Conservation (phyloP, 2,797 vertebrate species). For the Phylloscopus collybita region DNA sequence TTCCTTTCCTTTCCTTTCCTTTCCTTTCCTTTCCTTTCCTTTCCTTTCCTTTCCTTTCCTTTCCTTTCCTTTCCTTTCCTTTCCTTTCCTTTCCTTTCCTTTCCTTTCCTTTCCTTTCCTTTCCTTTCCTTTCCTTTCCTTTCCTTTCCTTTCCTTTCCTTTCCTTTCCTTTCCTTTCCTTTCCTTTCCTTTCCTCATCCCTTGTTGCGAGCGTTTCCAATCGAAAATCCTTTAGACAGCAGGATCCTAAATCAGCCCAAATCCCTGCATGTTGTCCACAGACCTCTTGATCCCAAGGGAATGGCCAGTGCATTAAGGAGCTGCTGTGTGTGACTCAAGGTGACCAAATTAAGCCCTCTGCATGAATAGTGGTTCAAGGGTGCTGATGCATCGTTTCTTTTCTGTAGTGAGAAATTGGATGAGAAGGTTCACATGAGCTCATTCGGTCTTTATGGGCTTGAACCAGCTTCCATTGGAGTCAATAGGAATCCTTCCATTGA, state of each 20-base stretch:
- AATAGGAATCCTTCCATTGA: slow-evolving; percentile 58
- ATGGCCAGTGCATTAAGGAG: not conserved
- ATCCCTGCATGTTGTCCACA: not conserved
- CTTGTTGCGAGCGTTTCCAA: not conserved
- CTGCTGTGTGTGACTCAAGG: slow-evolving; percentile 23
- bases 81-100: no score
- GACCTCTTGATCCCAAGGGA: not conserved
- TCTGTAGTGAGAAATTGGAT: slow-evolving; percentile 38
- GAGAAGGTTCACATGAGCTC: slow-evolving; percentile 62
- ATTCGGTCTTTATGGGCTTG: slow-evolving; percentile 55
- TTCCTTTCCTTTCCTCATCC: no score
- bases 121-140: no score
- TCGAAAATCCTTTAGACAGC: not conserved
- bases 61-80: no score
- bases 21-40: no score
- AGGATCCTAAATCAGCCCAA: not conserved
- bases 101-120: no score
- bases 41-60: rapidly evolving
- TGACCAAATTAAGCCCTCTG: slow-evolving; percentile 48
- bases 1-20: rapidly evolving
- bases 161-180: not conserved
- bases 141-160: no score
- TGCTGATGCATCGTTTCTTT: slow-evolving; percentile 55
- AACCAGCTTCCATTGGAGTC: slow-evolving; percentile 57
- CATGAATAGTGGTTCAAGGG: slow-evolving; percentile 42